Evolutionary conservation across 2,797 vertebrate species (phyloP).

Genomic region (Gallinago nigripennis): DNA sequence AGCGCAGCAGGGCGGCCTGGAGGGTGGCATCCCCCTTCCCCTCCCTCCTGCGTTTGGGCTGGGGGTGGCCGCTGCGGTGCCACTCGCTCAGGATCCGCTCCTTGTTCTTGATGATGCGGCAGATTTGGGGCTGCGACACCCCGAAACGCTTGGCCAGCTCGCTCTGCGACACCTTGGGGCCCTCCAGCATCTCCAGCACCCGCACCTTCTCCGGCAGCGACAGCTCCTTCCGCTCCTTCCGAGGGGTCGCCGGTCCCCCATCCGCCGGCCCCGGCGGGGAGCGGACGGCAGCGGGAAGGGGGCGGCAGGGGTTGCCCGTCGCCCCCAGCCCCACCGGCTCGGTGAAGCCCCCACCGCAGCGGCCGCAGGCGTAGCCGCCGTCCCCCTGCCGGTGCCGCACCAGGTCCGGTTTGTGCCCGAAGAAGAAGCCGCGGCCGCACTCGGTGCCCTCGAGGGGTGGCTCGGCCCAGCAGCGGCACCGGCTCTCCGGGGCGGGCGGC

Average conservation of each 20-base stretch:
- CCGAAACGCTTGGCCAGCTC: slow-evolving; percentile 62
- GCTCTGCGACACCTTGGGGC: slow-evolving; percentile 58
- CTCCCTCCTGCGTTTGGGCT: slow-evolving; percentile 49
- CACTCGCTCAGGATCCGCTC: slow-evolving; percentile 64
- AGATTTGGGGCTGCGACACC: slow-evolving; percentile 67
- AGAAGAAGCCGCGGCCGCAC: background rate
- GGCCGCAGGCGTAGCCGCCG: background rate
- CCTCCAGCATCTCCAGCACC: slow-evolving; percentile 60
- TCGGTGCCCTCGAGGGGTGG: background rate
- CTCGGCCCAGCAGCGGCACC: background rate
- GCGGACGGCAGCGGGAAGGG: background rate
- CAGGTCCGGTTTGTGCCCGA: slow-evolving; percentile 23
- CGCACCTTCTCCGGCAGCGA: slow-evolving; percentile 58
- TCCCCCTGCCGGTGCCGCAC: slow-evolving; percentile 39
- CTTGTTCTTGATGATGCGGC: slow-evolving; percentile 67
- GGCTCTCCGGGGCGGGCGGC: background rate
- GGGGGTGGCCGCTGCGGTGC: slow-evolving; percentile 5
- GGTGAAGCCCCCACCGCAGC: background rate
- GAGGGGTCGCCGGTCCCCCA: background rate
- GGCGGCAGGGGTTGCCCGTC: background rate
- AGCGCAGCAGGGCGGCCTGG: slow-evolving; percentile 6
- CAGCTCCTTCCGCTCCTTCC: slow-evolving; percentile 63
- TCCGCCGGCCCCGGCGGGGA: background rate
- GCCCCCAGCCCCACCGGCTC: background rate
- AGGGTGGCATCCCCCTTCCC: background rate